Percentiles rank a stretch among this genome's conserved stretches.
Conservation (phyloP, 2,888 invertebrate genomes). For the Steinernema carpocapsae region DNA sequence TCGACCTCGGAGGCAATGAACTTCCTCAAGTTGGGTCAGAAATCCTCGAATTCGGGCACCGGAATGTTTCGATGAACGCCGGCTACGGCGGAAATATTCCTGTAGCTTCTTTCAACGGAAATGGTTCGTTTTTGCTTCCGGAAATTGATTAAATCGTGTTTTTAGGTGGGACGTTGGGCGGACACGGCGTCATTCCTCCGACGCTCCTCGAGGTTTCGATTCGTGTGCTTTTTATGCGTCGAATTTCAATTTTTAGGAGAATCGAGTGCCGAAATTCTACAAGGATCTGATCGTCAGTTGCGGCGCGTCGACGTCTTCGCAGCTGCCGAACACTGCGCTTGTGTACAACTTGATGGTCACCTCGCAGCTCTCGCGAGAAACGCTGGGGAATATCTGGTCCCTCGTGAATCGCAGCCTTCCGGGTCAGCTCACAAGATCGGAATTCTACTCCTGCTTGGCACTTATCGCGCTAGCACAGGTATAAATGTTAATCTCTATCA, state of each 20-base stretch:
- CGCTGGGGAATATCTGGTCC: slow-evolving; percentile 72
- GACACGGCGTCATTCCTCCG: slow-evolving; percentile 58
- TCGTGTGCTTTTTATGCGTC: no score
- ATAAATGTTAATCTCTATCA: slow-evolving; percentile 6
- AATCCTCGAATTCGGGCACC: not conserved
- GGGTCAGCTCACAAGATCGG: slow-evolving; percentile 71
- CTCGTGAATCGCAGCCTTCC: slow-evolving; percentile 71
- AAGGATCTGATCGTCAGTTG: slow-evolving; percentile 58
- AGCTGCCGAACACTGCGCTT: slow-evolving; percentile 59
- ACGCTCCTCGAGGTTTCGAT: slow-evolving; percentile 50
- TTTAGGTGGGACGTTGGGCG: slow-evolving; percentile 1
- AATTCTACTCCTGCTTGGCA: slow-evolving; percentile 72
- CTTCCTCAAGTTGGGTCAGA: slow-evolving; percentile 10
- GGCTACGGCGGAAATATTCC: not conserved
- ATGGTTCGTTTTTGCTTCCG: not conserved
- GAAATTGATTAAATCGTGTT: not conserved
- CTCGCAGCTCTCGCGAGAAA: slow-evolving; percentile 70
- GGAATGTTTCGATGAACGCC: not conserved
- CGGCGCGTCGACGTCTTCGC: slow-evolving; percentile 53
- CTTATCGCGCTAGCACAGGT: slow-evolving; percentile 73
- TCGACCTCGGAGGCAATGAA: not conserved
- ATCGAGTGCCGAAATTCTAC: slow-evolving; percentile 61
- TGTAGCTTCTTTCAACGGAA: not conserved
- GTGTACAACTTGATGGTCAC: slow-evolving; percentile 72
- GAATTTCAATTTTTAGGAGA: slow-evolving; percentile 40